Evolutionary conservation across 2,797 vertebrate species (phyloP).

Genomic region (Smutsia temminckii): DNA sequence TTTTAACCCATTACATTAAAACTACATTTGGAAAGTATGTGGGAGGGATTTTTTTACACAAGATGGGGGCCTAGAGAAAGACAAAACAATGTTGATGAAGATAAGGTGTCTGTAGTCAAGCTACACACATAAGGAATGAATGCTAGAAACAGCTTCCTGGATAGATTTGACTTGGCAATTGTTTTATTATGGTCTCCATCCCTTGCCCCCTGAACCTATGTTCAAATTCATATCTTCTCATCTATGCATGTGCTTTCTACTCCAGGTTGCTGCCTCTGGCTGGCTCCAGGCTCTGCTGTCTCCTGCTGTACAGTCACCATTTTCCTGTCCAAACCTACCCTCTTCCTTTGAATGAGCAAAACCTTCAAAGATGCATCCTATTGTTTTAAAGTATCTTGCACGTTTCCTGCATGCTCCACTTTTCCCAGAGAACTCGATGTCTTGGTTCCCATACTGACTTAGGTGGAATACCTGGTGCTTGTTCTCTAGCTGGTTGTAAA

Average conservation of each 20-base stretch:
- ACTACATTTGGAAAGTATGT: not conserved
- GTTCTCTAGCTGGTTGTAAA: not conserved
- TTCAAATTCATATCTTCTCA: too few species aligned
- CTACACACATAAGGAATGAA: too few species aligned
- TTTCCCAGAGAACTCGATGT: not conserved
- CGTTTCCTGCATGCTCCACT: not conserved
- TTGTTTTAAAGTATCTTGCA: not conserved
- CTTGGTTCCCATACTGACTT: not conserved
- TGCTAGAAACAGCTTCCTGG: not conserved
- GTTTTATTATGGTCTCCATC: not conserved
- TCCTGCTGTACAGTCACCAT: not conserved
- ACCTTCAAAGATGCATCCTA: not conserved
- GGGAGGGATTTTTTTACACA: not conserved
- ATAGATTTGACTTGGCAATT: not conserved
- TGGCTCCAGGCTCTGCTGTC: fast-evolving
- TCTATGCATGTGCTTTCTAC: not conserved
- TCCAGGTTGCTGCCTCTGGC: not conserved
- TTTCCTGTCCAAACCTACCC: too few species aligned
- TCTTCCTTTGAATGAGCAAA: not conserved
- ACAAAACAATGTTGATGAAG: not conserved
- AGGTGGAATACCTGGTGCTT: not conserved
- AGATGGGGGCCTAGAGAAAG: fast-evolving
- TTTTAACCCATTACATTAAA: not conserved
- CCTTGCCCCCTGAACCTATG: not conserved
- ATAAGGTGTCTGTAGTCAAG: fast-evolving